These are phyloP conservation scores for Druceiella hillmani DNA, from an alignment of 2,888 invertebrate species.

Conservation along the genomic window DNA sequence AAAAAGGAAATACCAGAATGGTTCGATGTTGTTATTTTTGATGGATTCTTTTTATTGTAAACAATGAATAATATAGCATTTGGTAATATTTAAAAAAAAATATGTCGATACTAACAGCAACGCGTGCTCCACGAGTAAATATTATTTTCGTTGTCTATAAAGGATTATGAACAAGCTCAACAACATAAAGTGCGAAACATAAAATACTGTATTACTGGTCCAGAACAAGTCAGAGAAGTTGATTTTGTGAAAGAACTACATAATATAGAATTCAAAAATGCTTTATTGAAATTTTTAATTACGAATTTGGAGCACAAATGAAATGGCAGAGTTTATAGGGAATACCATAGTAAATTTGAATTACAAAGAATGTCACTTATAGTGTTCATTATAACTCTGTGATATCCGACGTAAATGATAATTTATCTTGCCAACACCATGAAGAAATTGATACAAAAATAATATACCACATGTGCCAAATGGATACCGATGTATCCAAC, in stretches of 20 bases:
- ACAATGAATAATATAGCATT: slow-evolving; percentile 19
- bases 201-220: slow-evolving; percentile 12
- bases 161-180: slow-evolving; percentile 15
- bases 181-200: slow-evolving; percentile 10
- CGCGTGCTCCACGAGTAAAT: slow-evolving; percentile 16
- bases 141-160: slow-evolving; percentile 20
- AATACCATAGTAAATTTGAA: slow-evolving; percentile 3
- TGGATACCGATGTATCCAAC: too few relatives aligned
- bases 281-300: slow-evolving; percentile 15
- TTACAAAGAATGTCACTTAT: too few relatives aligned
- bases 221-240: slow-evolving; percentile 10
- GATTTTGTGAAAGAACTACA: slow-evolving; percentile 6
- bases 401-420: too few relatives aligned
- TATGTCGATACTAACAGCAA: slow-evolving; percentile 7
- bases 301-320: slow-evolving; percentile 16
- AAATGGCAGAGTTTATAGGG: slow-evolving; percentile 18
- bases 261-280: slow-evolving; percentile 16
- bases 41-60: slow-evolving; percentile 26
- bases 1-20: slow-evolving; percentile 27
- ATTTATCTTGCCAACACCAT: too few relatives aligned
- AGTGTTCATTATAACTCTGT: too few relatives aligned
- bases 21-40: slow-evolving; percentile 23
- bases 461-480: too few relatives aligned
- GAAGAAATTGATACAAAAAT: too few relatives aligned
- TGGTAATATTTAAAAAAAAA: background rate